Evolutionary conservation across 2,888 invertebrate species (phyloP), one percentile per base, ranked within the genome.

Genomic region (Habrosyne pyritoides): DNA sequence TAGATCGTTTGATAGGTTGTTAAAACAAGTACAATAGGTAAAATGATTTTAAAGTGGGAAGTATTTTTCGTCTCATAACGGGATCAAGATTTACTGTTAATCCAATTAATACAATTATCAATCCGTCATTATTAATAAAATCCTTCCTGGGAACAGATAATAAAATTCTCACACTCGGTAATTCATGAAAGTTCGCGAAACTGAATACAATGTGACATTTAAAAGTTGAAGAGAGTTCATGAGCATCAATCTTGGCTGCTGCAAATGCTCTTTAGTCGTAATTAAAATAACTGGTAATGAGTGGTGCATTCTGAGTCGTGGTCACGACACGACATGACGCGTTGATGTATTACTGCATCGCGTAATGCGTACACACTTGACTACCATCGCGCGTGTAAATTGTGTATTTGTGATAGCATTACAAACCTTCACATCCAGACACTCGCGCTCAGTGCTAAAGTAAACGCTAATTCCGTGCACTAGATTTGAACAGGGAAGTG

Each of bases 261-360:
- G 59, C 62, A 53, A 64, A 56, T 56, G 56, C 66, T 67, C 66
- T 69, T 64, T 69, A 61, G 63, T 67, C 73, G 79, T 75, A 85
- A 86, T 85, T 83, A 84, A 82, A 85, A 84, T 86, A 84, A 77
- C 83, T 81, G 76, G 81, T 85, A 84, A 84, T 82, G 81, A 83
- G 81, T 74, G 72, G 79, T 75, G 75, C 84, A 83, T 84, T 76
- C 80, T 67, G 67, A 72, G 76, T 61, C 73, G 75, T 69, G 78
- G 70, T 68, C 74, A 76, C 76, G 79, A 71, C 76, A 67, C 60
- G 42, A 42, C 42, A 42, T 6, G 42, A 42, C 42, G 42, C 42
- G 42, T 42, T 42, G 42, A 42, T 42, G 42, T 42, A 42, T 42
- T 42, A 42, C 42, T 42, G 42, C 42, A 18, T 42, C 52, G 33